Evolutionary conservation across 2,888 invertebrate genomes (phyloP).

Genomic region (Lithophane ornitopus): DNA sequence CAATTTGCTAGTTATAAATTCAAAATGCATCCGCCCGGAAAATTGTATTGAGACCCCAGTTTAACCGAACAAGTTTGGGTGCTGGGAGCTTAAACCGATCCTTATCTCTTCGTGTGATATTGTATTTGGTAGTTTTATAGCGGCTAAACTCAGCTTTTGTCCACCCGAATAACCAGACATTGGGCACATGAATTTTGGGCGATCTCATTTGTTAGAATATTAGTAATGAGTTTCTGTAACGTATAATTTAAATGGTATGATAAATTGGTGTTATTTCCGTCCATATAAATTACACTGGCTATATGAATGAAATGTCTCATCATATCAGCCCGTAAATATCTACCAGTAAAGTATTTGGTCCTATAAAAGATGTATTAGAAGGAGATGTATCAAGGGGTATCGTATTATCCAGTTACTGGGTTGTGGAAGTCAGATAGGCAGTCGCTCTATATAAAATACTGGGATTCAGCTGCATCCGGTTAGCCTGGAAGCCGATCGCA

Average conservation of each 20-base stretch:
- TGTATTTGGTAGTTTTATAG: conserved; percentile 77
- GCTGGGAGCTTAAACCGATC: conserved; percentile 63
- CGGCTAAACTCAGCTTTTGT: conserved; percentile 81
- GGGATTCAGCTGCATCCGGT: no score
- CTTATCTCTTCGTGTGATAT: conserved; percentile 68
- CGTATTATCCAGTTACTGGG: no score
- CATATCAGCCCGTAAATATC: background rate
- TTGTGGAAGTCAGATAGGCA: no score
- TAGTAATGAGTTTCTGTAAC: conserved; percentile 63
- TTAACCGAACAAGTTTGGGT: conserved; percentile 75
- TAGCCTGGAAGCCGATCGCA: no score
- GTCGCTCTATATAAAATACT: no score
- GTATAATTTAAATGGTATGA: conserved; percentile 58
- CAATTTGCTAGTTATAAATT: conserved; percentile 90
- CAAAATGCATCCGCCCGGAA: conserved; percentile 89
- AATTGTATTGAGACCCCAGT: conserved; percentile 88
- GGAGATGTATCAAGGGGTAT: no score
- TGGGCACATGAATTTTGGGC: conserved; percentile 70
- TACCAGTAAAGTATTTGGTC: no score
- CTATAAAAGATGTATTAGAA: no score
- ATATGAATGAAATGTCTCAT: conserved; percentile 8
- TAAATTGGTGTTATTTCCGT: conserved; percentile 37
- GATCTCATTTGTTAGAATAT: conserved; percentile 72
- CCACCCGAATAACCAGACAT: conserved; percentile 75
- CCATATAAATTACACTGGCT: conserved; percentile 3